phyloP scores from a whole-genome alignment of 64 coral and sea anemone species.

The Dendronephthya gigantea region DNA sequence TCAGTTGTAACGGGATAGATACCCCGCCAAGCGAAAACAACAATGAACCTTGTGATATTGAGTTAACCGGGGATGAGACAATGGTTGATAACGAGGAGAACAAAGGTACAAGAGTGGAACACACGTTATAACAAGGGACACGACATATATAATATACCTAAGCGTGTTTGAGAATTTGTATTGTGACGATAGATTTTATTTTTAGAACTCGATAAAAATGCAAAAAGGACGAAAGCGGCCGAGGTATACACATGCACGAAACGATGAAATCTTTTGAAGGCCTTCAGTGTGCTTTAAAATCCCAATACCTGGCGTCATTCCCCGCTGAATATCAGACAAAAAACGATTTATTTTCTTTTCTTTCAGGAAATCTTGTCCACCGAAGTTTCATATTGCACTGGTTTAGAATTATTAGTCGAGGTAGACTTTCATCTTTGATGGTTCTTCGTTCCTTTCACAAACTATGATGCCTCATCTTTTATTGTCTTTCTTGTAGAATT shows the following conservation, averaged over 20 bases:
- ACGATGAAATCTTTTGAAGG: too few relatives aligned
- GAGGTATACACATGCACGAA: too few relatives aligned
- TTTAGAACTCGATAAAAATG: constrained; percentile 16
- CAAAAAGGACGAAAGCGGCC: background rate
- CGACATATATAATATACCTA: too few relatives aligned
- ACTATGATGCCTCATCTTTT: background rate
- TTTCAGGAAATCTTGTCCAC: constrained; percentile 39
- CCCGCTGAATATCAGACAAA: background rate
- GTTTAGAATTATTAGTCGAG: constrained; percentile 36
- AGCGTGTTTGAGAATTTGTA: too few relatives aligned
- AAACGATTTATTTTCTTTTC: background rate
- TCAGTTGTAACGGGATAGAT: background rate
- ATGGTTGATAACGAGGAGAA: background rate
- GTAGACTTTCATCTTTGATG: background rate
- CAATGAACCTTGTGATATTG: background rate
- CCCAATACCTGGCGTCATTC: background rate
- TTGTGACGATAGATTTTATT: background rate
- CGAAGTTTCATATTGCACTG: constrained; percentile 45
- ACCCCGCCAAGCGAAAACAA: background rate
- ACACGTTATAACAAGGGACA: too few relatives aligned
- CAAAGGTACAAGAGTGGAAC: background rate
- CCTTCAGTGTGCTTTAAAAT: too few relatives aligned
- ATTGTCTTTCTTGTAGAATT: constrained; percentile 31
- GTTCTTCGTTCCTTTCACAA: background rate
- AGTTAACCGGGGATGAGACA: background rate